Percentiles rank a stretch among this genome's conserved stretches.
phyloP scores from a whole-genome alignment of 2,888 invertebrate species.

The Pachycephus smyrnensis region DNA sequence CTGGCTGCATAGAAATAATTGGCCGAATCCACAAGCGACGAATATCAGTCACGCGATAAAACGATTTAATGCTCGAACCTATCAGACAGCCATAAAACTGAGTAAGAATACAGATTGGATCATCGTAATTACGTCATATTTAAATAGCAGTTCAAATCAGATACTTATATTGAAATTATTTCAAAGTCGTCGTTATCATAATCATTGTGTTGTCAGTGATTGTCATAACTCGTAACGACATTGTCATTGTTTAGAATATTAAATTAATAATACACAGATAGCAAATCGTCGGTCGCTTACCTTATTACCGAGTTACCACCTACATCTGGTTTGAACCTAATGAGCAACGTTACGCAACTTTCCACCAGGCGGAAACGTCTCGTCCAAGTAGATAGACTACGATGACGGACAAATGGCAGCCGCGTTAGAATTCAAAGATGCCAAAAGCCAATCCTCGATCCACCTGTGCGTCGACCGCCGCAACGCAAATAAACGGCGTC shows the following conservation, averaged over 20 bases:
- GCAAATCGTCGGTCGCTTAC: background rate
- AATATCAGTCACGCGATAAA: background rate
- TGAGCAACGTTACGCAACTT: background rate
- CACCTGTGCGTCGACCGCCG: constrained; percentile 39
- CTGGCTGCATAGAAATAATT: background rate
- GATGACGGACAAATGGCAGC: constrained; percentile 12
- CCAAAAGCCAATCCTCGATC: constrained; percentile 23
- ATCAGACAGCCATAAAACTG: constrained; percentile 20
- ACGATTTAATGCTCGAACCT: constrained; percentile 11
- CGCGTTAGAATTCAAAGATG: background rate
- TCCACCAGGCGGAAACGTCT: constrained; percentile 1
- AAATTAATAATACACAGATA: background rate
- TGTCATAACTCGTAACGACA: background rate
- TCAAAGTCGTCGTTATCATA: background rate
- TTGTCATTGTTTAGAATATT: background rate
- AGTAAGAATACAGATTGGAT: background rate
- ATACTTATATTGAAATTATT: background rate
- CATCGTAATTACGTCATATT: background rate
- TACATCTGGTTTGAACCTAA: constrained; percentile 1
- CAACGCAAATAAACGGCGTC: constrained; percentile 63
- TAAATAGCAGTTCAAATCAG: no score
- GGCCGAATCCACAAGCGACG: background rate
- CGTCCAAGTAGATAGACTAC: constrained; percentile 18
- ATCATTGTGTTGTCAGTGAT: background rate
- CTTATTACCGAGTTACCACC: background rate